phyloP scores from a whole-genome alignment of 1,140 invertebrate species.

The Asbolus verrucosus region DNA sequence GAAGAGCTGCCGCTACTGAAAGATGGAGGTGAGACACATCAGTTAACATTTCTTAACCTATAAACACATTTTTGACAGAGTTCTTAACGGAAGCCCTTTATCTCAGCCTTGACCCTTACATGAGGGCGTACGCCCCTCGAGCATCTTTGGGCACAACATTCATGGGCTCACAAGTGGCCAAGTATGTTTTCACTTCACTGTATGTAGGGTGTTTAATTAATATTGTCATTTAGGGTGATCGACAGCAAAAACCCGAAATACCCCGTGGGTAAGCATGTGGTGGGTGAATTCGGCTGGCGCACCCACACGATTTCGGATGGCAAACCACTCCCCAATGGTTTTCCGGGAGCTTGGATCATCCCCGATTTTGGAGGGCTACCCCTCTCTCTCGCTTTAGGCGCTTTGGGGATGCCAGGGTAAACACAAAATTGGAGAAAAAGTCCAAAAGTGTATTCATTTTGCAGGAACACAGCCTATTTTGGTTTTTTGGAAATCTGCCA shows the following conservation, averaged over 20 bases:
- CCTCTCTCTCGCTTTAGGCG: constrained; percentile 67
- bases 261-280: constrained; percentile 66
- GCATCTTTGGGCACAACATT: constrained; percentile 70
- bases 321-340: constrained; percentile 28
- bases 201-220: constrained; percentile 6
- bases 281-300: constrained; percentile 70
- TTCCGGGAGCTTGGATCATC: constrained; percentile 44
- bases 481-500: constrained; percentile 71
- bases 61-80: constrained; percentile 60
- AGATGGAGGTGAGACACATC: constrained; percentile 70
- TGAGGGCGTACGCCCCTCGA: constrained; percentile 70
- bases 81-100: constrained; percentile 75
- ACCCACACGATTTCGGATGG: constrained; percentile 66
- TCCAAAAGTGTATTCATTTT: not conserved
- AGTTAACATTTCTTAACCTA: too few relatives aligned
- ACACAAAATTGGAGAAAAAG: not conserved
- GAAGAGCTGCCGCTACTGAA: constrained; percentile 73
- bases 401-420: constrained; percentile 72
- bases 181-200: constrained; percentile 64
- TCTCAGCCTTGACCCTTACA: constrained; percentile 79
- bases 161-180: constrained; percentile 74
- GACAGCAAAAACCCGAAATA: constrained; percentile 71
- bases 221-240: constrained; percentile 66
- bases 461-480: constrained; percentile 80
- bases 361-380: constrained; percentile 59